Evolutionary conservation across 2,888 invertebrate species (phyloP), one percentile per base, ranked within the genome.

Genomic region (Vesta saturnalis): DNA sequence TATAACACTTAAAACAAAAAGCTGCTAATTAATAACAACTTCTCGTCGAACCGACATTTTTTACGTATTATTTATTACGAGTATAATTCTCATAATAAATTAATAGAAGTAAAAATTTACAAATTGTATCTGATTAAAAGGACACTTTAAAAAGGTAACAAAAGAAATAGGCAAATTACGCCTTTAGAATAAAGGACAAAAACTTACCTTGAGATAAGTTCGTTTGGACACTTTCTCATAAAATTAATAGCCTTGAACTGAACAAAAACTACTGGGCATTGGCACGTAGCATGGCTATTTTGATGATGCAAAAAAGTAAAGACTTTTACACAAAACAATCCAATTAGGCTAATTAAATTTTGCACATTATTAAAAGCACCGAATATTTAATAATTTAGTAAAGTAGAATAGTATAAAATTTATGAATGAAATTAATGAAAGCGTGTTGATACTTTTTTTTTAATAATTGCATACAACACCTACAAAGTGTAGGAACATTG

Each of bases 181-280:
- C 60, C 63, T 59, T 22, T 69, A 60, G 58, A 63, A 64, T 61
- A 65, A 47, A 57, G 64, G 68, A 69, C 69, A 69, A 69, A 58
- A 60, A 57, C 54, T 67, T 62, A 63, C 62, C 67, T 23, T 63
- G 62, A 58, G 57, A 60, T 30, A 49, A 23, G 23, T 30, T 60
- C 35, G 64, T 49, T 54, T 60, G 49, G 60, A 70, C 72, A 73
- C 72, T 72, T 72, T 71, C 69, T 72, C 19, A 39, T 39, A 12
- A 21, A 52, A 19, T 52, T 52, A 19, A 19, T 19, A 19, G 52
- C 52, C 52, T 52, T 52, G 52, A 52, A 52, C 19, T 18, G 19
- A 19, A 19, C 21, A 19, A 19, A 19, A 52, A 52, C 52, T 21
- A 18, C 47, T 18, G 52, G 52, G 69, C 68, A 52, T 52, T 52